phyloP scores from a whole-genome alignment of 2,888 invertebrate genomes.

The Octodonta nipae region DNA sequence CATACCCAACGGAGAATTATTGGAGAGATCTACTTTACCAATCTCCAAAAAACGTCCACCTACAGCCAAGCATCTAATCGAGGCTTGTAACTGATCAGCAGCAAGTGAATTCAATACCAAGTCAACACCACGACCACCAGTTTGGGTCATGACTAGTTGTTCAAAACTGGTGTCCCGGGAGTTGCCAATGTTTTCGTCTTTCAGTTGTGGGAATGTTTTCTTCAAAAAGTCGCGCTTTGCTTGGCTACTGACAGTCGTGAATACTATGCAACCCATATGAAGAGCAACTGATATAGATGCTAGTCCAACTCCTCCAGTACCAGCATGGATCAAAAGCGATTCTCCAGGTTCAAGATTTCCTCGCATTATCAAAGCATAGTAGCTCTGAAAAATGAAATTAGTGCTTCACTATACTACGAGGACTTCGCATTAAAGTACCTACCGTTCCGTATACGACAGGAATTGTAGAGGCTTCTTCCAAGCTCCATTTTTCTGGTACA shows the following conservation, averaged over 20 bases:
- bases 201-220: slow-evolving; percentile 71
- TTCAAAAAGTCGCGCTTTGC: slow-evolving; percentile 81
- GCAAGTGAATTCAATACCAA: slow-evolving; percentile 90
- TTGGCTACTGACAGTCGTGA: slow-evolving; percentile 79
- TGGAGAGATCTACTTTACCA: slow-evolving; percentile 91
- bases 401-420: slow-evolving; percentile 2
- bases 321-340: slow-evolving; percentile 83
- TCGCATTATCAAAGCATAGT: slow-evolving; percentile 80
- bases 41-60: slow-evolving; percentile 96
- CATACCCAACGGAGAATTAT: slow-evolving; percentile 87
- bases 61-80: slow-evolving; percentile 77
- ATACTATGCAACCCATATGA: slow-evolving; percentile 76
- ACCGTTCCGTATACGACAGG: slow-evolving; percentile 88
- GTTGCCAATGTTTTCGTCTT: slow-evolving; percentile 72
- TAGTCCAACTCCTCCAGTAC: slow-evolving; percentile 92
- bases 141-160: slow-evolving; percentile 70
- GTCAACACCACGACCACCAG: slow-evolving; percentile 84
- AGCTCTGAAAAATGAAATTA: slow-evolving; percentile 40
- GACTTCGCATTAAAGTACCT: no score
- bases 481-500: slow-evolving; percentile 73
- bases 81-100: slow-evolving; percentile 89
- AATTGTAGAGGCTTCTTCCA: slow-evolving; percentile 87
- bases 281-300: slow-evolving; percentile 91
- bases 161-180: slow-evolving; percentile 87
- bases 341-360: slow-evolving; percentile 77